Evolutionary conservation across 2,888 invertebrate species (phyloP).

Genomic region (Micoletzkya japonica): DNA sequence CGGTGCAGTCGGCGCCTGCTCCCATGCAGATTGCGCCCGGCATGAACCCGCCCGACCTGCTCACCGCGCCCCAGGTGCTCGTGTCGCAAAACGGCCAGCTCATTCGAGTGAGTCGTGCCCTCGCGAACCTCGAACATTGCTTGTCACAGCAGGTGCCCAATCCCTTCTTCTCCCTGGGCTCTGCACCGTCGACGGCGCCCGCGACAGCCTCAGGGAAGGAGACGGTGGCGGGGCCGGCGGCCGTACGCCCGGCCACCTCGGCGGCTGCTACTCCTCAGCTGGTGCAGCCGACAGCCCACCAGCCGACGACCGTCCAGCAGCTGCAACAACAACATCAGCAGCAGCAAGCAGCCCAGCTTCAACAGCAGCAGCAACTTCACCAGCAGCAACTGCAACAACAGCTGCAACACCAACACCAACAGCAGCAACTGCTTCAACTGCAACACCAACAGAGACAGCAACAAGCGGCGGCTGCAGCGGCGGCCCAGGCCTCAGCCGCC

Average conservation of each 20-base stretch:
- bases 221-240: too few relatives aligned
- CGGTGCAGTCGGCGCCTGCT: not conserved
- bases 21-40: not conserved
- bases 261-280: too few relatives aligned
- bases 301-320: not conserved
- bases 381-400: not conserved
- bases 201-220: too few relatives aligned
- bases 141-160: constrained; percentile 3
- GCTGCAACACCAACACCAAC: not conserved
- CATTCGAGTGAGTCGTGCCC: constrained; percentile 2
- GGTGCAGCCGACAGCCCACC: constrained; percentile 2
- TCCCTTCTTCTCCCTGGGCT: constrained; percentile 11
- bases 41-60: not conserved
- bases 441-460: not conserved
- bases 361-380: not conserved
- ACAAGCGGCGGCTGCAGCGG: constrained; percentile 3
- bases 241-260: too few relatives aligned
- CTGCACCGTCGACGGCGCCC: too few relatives aligned
- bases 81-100: constrained; percentile 10
- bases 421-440: not conserved
- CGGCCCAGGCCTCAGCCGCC: constrained; percentile 8
- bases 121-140: too few relatives aligned
- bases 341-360: not conserved
- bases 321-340: not conserved
- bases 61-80: not conserved